These are phyloP conservation scores for Leptoclinus maculatus DNA, from an alignment of 2,797 vertebrate genomes.

Conservation along the genomic window DNA sequence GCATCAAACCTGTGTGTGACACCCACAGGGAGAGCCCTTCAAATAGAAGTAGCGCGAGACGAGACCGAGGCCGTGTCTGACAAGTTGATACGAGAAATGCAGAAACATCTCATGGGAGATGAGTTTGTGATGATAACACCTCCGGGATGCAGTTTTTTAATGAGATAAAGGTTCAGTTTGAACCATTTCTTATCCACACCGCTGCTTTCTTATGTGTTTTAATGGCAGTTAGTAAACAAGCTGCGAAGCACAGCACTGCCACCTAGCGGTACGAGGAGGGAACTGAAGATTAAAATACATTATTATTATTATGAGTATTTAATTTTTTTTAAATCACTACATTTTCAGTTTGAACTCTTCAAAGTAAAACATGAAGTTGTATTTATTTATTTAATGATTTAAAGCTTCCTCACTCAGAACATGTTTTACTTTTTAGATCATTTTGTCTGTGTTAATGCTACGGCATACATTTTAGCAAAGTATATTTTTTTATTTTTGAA, in stretches of 20 bases:
- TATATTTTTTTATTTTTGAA: background rate
- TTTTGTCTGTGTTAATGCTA: background rate
- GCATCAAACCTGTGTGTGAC: constrained; percentile 68
- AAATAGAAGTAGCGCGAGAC: constrained; percentile 77
- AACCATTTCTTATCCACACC: background rate
- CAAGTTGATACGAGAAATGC: constrained; percentile 9
- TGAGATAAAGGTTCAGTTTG: constrained; percentile 14
- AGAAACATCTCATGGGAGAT: background rate
- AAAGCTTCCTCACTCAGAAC: background rate
- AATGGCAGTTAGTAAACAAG: constrained; percentile 23
- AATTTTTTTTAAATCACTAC: too few relatives aligned
- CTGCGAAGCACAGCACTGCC: constrained; percentile 42
- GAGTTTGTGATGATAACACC: constrained; percentile 1
- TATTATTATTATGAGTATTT: background rate
- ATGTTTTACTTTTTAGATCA: background rate
- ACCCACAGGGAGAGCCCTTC: constrained; percentile 72
- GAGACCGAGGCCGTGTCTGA: constrained; percentile 53
- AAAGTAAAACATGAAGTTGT: background rate
- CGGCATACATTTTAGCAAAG: background rate
- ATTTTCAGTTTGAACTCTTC: background rate
- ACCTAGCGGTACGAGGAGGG: constrained; percentile 23
- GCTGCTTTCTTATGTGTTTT: constrained; percentile 38
- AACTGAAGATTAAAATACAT: background rate
- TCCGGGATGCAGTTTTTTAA: background rate
- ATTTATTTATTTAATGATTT: background rate